These are phyloP conservation scores for Bothrops alternatus DNA, from an alignment of 2,797 vertebrate species.

Conservation along the genomic window DNA sequence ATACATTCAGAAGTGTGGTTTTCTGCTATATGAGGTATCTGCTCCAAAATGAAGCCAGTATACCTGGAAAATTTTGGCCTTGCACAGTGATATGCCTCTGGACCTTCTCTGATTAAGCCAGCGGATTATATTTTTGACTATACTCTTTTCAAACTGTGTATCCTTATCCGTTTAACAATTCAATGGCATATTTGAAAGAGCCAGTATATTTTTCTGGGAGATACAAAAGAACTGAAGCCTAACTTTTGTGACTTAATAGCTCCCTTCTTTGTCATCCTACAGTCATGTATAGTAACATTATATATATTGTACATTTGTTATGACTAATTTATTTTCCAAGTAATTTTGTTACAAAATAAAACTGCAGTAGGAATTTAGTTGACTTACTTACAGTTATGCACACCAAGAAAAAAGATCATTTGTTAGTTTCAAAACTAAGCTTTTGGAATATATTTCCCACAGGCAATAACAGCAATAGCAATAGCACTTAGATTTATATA, in stretches of 20 bases:
- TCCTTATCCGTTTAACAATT: not conserved
- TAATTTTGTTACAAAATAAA: not conserved
- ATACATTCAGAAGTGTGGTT: not conserved
- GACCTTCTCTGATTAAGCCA: not conserved
- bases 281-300: not conserved
- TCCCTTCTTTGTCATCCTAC: not conserved
- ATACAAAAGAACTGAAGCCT: not conserved
- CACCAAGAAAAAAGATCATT: not conserved
- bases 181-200: not conserved
- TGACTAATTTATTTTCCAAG: constrained; percentile 35
- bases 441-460: not conserved
- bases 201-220: not conserved
- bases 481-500: too few relatives aligned
- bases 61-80: not conserved
- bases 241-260: not conserved
- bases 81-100: not conserved
- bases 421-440: not conserved
- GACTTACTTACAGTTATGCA: not conserved
- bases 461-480: too few relatives aligned
- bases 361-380: not conserved
- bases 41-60: not conserved
- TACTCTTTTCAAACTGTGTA: not conserved
- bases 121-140: not conserved
- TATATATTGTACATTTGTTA: constrained; percentile 34
- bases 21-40: not conserved